phyloP scores from a whole-genome alignment of 2,888 invertebrate species.

The Stenodera caucasica region DNA sequence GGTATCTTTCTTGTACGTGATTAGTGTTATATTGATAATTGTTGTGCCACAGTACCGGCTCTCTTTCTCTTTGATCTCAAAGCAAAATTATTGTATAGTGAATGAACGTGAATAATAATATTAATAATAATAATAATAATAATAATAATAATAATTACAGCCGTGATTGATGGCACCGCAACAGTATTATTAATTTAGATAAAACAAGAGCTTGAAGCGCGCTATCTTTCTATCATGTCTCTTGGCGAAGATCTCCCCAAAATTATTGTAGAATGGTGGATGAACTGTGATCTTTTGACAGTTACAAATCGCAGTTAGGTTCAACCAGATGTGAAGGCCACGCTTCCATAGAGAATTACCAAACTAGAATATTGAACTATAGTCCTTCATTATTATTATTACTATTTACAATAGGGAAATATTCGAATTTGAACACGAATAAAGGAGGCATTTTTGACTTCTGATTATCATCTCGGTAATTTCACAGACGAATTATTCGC shows the following conservation, averaged over 20 bases:
- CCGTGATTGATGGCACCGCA: slow-evolving; percentile 41
- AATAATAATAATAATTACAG: too few relatives aligned
- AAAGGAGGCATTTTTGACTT: too few relatives aligned
- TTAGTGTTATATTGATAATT: slow-evolving; percentile 2
- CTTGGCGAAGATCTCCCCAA: slow-evolving; percentile 33
- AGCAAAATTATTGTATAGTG: slow-evolving; percentile 25
- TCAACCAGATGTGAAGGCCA: slow-evolving; percentile 39
- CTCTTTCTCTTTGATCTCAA: slow-evolving; percentile 21
- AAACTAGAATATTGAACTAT: neutral
- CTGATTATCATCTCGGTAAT: too few relatives aligned
- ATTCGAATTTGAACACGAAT: too few relatives aligned
- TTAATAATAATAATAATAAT: too few relatives aligned
- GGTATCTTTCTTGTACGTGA: neutral
- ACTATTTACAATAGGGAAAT: too few relatives aligned
- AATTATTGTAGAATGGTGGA: slow-evolving; percentile 41
- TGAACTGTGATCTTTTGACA: slow-evolving; percentile 44
- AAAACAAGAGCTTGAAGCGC: slow-evolving; percentile 34
- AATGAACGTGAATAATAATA: slow-evolving; percentile 28
- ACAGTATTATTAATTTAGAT: slow-evolving; percentile 45
- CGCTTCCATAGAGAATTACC: slow-evolving; percentile 29
- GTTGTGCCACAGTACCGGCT: neutral
- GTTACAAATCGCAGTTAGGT: slow-evolving; percentile 39
- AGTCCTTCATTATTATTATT: slow-evolving; percentile 23
- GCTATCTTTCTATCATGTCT: slow-evolving; percentile 36
- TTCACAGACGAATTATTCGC: too few relatives aligned